phyloP scores from a whole-genome alignment of 53 echinoderm and acorn worm species.

The Hippasteria phrygiana region DNA sequence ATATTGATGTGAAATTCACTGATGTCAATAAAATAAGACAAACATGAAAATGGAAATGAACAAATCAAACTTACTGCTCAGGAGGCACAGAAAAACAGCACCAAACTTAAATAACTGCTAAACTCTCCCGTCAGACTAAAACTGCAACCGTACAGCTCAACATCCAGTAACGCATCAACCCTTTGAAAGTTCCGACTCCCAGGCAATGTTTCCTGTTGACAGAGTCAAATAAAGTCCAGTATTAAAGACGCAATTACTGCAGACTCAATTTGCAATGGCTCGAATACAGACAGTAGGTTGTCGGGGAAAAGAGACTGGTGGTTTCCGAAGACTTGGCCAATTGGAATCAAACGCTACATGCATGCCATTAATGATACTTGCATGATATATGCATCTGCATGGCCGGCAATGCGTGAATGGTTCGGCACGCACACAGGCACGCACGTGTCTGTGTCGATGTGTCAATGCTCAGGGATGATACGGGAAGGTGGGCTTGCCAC shows the following conservation, averaged over 20 bases:
- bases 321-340: not conserved
- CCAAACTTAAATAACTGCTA: too few relatives aligned
- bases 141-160: too few relatives aligned
- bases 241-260: too few relatives aligned
- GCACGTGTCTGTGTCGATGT: not conserved
- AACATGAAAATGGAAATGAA: not conserved
- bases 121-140: too few relatives aligned
- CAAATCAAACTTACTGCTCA: not conserved
- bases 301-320: not conserved
- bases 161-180: too few relatives aligned
- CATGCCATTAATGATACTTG: not conserved
- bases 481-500: not conserved
- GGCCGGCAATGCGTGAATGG: conserved; percentile 1
- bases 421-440: not conserved
- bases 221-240: too few relatives aligned
- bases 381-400: not conserved
- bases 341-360: not conserved
- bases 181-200: too few relatives aligned
- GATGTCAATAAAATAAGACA: not conserved
- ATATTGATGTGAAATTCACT: not conserved
- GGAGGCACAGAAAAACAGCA: not conserved
- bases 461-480: not conserved
- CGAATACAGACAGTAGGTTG: not conserved
- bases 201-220: too few relatives aligned
- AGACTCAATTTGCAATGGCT: too few relatives aligned